Percentiles rank a stretch among this genome's conserved stretches.
Evolutionary conservation across 2,113 vertebrate genomes (phyloP).

Genomic region (Passer domesticus): DNA sequence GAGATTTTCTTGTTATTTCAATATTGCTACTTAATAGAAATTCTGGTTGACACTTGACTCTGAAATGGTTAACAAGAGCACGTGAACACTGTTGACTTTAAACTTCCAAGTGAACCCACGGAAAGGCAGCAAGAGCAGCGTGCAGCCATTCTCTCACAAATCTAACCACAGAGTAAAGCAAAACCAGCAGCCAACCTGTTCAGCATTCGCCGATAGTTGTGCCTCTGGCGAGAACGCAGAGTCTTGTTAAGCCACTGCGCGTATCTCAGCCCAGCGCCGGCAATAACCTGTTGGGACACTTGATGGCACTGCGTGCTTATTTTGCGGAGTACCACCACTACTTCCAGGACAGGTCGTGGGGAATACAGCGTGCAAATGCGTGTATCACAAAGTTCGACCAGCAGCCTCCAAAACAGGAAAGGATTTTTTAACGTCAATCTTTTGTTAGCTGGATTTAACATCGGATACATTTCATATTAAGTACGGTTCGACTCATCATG

Average conservation of each 20-base stretch:
- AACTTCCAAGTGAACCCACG: neutral
- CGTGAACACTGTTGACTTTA: neutral
- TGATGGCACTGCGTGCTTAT: slow-evolving; percentile 57
- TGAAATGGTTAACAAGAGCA: neutral
- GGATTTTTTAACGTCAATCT: neutral
- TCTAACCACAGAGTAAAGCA: neutral
- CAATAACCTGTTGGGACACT: slow-evolving; percentile 64
- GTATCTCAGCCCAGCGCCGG: slow-evolving; percentile 21
- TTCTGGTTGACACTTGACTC: neutral
- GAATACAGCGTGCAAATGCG: slow-evolving; percentile 65
- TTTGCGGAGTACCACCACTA: slow-evolving; percentile 62
- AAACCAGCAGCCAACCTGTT: slow-evolving; percentile 53
- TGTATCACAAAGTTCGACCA: slow-evolving; percentile 31
- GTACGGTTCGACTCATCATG: neutral
- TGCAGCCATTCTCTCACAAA: neutral
- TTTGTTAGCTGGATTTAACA: neutral
- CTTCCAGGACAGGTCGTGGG: slow-evolving; percentile 63
- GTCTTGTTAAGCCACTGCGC: slow-evolving; percentile 65
- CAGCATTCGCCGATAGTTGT: slow-evolving; percentile 72
- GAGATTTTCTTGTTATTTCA: neutral
- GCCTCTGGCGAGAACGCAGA: slow-evolving; percentile 77
- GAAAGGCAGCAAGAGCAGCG: neutral
- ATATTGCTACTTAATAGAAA: neutral
- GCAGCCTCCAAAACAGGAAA: slow-evolving; percentile 39
- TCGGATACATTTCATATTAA: neutral